Evolutionary conservation across 92 coral and sea anemone genomes (phyloP), one percentile per base, ranked within the genome.

Genomic region (Zoanthus sociatus): DNA sequence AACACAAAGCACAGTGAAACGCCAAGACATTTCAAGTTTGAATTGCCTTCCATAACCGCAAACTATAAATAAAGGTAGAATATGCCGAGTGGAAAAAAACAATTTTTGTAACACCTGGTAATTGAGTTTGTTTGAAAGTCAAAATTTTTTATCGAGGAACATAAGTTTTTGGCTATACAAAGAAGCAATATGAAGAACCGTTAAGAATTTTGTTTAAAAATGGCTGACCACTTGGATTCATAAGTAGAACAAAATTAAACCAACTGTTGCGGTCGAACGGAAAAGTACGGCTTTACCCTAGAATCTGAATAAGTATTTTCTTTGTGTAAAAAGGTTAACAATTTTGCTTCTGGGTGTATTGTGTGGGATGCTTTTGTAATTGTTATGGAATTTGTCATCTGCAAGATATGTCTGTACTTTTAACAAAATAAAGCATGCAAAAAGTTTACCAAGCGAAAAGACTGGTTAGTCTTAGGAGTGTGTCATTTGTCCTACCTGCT

Each of bases 331-430:
- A 42, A 15, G 20, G 45, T 7, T 81, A 64, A 66, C 51, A 21
- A 47, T 47, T 46, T 81, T 81, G 85, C 84, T 60, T 63, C 73
- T 79, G 44, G 72, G 72, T 79, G 26, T 61, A 61, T 79, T 79
- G 72, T n/a, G 17, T 6, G 31, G 18, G 20, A 45, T 79, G 63
- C 11, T 10, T 58, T 58, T 55, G 54, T 17, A 18, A 42, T 58
- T 21, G 50, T 71, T 37, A 33, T 37, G 55, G 55, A 61, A 37
- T 56, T 32, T 56, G 15, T 31, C 48, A 56, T 37, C 50, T 21
- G 44, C 0, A 58, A 37, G 30, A 18, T 63, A 10, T 79, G 33
- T 61, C 58, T 47, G 51, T 78, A 73, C 31, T 63, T 56, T n/a
- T 48, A 71, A 42, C 10, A 11, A 42, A 14, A 13, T 61, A 64